Percentiles rank a stretch among this genome's conserved stretches.
Conservation (phyloP, 2,113 vertebrate genomes). For the Pongo pygmaeus region DNA sequence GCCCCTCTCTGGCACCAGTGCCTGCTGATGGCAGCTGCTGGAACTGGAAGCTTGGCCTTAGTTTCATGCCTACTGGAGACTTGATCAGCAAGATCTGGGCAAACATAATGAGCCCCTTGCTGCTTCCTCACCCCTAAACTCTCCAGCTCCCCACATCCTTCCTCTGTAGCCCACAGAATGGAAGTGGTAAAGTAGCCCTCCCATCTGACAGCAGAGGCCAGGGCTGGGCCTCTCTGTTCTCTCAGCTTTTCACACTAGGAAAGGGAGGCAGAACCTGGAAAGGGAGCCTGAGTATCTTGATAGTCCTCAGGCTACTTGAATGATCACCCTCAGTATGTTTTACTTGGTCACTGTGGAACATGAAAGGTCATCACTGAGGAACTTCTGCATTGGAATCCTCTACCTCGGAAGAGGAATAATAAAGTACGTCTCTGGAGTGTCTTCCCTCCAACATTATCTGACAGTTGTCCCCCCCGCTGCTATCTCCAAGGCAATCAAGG, state of each 20-base stretch:
- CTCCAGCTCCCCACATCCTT: background rate
- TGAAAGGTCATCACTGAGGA: conserved; percentile 65
- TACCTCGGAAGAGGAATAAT: conserved; percentile 51
- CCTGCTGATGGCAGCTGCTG: background rate
- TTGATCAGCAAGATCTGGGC: background rate
- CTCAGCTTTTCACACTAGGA: background rate
- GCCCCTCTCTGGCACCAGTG: background rate
- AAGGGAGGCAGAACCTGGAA: background rate
- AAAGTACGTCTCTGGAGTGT: background rate
- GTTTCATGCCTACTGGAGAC: background rate
- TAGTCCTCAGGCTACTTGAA: background rate
- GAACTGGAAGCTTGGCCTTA: background rate
- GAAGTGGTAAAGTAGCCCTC: background rate
- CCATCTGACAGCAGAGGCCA: background rate
- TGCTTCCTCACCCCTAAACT: background rate
- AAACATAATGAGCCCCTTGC: background rate
- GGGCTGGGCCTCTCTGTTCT: background rate
- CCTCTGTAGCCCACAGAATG: background rate
- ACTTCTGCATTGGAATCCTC: conserved; percentile 24
- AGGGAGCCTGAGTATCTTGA: background rate
- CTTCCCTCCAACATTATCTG: background rate
- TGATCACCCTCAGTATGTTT: background rate
- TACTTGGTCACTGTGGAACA: background rate
- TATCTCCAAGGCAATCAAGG: background rate
- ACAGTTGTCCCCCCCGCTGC: background rate